phyloP scores from a whole-genome alignment of 1,140 invertebrate species.

The Orius insidiosus region DNA sequence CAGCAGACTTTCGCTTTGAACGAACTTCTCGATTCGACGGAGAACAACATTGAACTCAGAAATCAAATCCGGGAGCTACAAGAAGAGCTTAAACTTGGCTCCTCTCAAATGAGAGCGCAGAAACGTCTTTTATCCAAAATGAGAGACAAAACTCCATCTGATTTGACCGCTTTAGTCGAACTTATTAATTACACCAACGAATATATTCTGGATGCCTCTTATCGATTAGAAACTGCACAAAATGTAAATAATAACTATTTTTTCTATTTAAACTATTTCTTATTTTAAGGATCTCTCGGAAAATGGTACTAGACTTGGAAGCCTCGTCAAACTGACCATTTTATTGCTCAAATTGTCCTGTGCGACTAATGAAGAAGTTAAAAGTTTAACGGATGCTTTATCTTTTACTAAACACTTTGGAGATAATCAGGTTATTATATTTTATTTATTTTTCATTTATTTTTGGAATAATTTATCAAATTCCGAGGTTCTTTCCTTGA shows the following conservation, averaged over 20 bases:
- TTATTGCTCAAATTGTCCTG: conserved; percentile 22
- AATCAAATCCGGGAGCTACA: conserved; percentile 25
- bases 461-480: too few relatives aligned
- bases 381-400: conserved; percentile 21
- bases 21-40: conserved; percentile 24
- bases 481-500: too few relatives aligned
- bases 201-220: conserved; percentile 34
- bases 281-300: conserved; percentile 17
- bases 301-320: conserved; percentile 21
- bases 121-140: conserved; percentile 53
- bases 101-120: conserved; percentile 54
- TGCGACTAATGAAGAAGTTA: conserved; percentile 18
- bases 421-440: conserved; percentile 23
- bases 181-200: conserved; percentile 51
- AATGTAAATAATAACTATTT: conserved; percentile 13
- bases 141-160: conserved; percentile 53
- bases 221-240: conserved; percentile 28
- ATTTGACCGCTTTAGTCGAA: conserved; percentile 49
- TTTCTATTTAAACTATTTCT: not conserved
- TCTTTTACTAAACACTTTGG: conserved; percentile 21
- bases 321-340: conserved; percentile 22
- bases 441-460: too few relatives aligned
- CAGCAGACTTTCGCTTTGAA: conserved; percentile 13
- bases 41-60: conserved; percentile 23
- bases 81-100: conserved; percentile 39